These are phyloP conservation scores for Toxonevra muliebris DNA, from an alignment of 2,888 invertebrate species.

Conservation along the genomic window DNA sequence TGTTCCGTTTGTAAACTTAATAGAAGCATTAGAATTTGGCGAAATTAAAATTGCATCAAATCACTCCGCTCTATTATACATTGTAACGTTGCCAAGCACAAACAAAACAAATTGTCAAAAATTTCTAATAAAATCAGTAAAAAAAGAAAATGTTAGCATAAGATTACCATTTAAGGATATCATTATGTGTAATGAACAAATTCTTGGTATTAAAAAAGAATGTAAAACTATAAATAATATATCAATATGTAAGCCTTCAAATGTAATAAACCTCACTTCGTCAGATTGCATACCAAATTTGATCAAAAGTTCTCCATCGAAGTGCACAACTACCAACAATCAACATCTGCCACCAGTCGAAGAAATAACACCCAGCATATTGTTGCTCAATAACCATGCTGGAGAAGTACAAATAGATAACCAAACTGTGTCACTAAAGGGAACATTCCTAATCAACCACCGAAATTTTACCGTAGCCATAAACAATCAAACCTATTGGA, in stretches of 20 bases:
- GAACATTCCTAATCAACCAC: neutral
- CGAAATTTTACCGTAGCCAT: neutral
- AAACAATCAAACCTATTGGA: slow-evolving; percentile 15
- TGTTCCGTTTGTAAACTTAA: too few relatives aligned
- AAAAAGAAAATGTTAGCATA: slow-evolving; percentile 1
- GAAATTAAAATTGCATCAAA: slow-evolving; percentile 14
- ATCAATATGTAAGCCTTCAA: slow-evolving; percentile 4
- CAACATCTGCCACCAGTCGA: slow-evolving; percentile 10
- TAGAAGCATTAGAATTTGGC: slow-evolving; percentile 10
- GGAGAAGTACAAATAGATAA: slow-evolving; percentile 13
- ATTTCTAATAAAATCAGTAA: slow-evolving; percentile 10
- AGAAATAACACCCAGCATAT: slow-evolving; percentile 16
- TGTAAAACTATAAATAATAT: slow-evolving; percentile 9
- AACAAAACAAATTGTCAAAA: slow-evolving; percentile 4
- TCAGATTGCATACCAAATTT: slow-evolving; percentile 8
- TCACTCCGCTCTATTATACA: slow-evolving; percentile 2
- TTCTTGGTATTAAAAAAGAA: slow-evolving; percentile 3
- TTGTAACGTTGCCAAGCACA: slow-evolving; percentile 13
- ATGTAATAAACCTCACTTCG: neutral
- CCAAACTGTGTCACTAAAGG: neutral
- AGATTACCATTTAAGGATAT: slow-evolving; percentile 10
- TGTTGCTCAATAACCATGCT: slow-evolving; percentile 22
- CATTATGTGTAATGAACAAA: too few relatives aligned
- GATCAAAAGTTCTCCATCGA: neutral
- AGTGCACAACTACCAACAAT: neutral